Evolutionary conservation across 2,888 invertebrate genomes (phyloP), one percentile per base, ranked within the genome.

Genomic region (Chrysolina americana): DNA sequence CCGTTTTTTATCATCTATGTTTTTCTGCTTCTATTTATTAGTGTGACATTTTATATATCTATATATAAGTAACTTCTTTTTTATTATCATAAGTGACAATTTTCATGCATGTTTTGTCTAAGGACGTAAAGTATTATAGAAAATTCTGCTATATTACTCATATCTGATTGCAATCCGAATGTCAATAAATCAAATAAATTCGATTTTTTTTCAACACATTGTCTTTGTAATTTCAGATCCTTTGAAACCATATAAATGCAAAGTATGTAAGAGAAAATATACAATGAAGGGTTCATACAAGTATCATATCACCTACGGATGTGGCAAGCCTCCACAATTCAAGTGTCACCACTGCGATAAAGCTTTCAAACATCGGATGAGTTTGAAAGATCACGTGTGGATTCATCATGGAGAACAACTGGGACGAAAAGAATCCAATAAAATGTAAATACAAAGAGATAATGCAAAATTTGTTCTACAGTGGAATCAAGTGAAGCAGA

Each of bases 261-360:
- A n/a, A 1, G 47, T 50, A 3, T 65, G 50, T 10, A 71, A 65
- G 17, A 50, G 17, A 15, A 56, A 41, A 8, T 56, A 65, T 15
- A 21, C 44, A 10, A 23, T 21, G 53, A 65, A 62, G n/a, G 65
- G 50, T 0, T 65, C 50, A 8, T 53, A 17, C 48, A 65, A 41
- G 9, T 71, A 65, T 36, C 71, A 65, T 9, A 41, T 47, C 10
- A 47, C 41, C 10, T 44, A 48, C n/a, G 65, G 65, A 6, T 65
- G 65, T 65, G 48, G 9, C 41, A 65, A 59, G 36, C 65, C 56
- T 19, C 65, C 50, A 8, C 71, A 23, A 65, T 71, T 65, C 48
- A 48, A 65, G 23, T 65, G 65, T 65, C 23, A 44, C 28, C 65
- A 65, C 0, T 65, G 65, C 11, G 47, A 23, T 13, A 65, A 23